Base-by-base conservation (phyloP, 2,888 invertebrate species). In the Dolichopus griseipennis region DNA sequence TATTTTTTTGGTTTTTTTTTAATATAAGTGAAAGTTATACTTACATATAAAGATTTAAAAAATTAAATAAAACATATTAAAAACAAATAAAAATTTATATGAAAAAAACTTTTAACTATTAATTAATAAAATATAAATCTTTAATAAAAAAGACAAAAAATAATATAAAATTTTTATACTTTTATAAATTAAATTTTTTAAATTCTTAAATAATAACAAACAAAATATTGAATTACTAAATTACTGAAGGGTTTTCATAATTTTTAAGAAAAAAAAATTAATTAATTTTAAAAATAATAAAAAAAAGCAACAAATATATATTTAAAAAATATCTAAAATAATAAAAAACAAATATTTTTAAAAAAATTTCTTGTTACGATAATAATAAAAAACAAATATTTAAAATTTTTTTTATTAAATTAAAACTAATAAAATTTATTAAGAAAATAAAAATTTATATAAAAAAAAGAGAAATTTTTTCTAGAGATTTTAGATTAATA, bases 361-460 rank as follows among this genome's bases (percentile, higher is more conserved):
- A 73, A 71, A 73, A 71, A 74, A 72, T 72, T 70, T 71, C 70
- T 65, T 68, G 68, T 70, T 71, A 69, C 70, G 69, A 70, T 67
- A 70, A 27, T 64, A 34, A 65, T 15, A n/a, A 43, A 66, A 64
- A 64, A 33, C n/a, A 21, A 2, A 10, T 65, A 65, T 41, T 27
- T n/a, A n/a, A n/a, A n/a, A n/a, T n/a, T n/a, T n/a, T n/a, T n/a
- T n/a, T 61, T 20, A 27, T 65, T 52, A 52, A 43, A n/a, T 33
- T 20, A 20, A 67, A 67, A 33, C 8, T 20, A 68, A 65, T 27
- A 65, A 41, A 37, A 61, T 12, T 61, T 43, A 62, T 43, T 52
- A 27, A 34, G 68, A 67, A 18, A 52, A 64, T 18, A 43, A 68
- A 62, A n/a, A n/a, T n/a, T n/a, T 66, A 69, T 68, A 64, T 65